Evolutionary conservation across 2,113 vertebrate species (phyloP), one percentile per base, ranked within the genome.

Genomic region (Asarcornis scutulata): DNA sequence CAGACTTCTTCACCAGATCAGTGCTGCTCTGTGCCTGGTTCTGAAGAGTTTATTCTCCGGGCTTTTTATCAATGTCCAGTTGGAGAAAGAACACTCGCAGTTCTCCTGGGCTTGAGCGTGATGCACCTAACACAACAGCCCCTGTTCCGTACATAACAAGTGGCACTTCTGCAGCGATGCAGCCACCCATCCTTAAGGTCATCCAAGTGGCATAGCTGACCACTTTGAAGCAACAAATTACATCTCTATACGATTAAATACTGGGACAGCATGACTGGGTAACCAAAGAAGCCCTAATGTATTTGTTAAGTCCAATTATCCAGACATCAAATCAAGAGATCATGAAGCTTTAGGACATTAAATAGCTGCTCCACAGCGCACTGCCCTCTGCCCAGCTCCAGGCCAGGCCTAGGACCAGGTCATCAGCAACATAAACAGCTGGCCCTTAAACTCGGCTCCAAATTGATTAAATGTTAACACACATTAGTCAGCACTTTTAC

Each of bases 291-390:
- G 64, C 50, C 81, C 81, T 95, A 79, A 92, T 92, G 83, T 82
- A 38, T 88, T 90, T 96, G 88, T 85, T 89, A 96, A 92, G 93
- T 95, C 93, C 58, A 97, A 97, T 97, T 97, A 96, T 34, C 85
- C 56, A 91, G 73, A 96, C 74, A 90, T 92, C 23, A 20, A 97
- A 79, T 81, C 86, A 91, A 72, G 52, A 93, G 88, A 94, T 60
- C 92, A n/a, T 27, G 89, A 67, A 83, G 81, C 93, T 85, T 86
- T 86, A 89, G 68, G 64, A 93, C 27, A 15, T 0, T 15, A n/a
- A 83, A 66, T 36, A 82, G 67, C 83, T 96, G 69, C 77, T 74
- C 59, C n/a, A 3, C 1, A 6, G 68, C 53, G 23, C 2, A 13
- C 69, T 38, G 34, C 22, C 32, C 34, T 7, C 73, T 50, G 44